Conservation (phyloP, 2,113 vertebrate genomes). For the Phalacrocorax carbo region DNA sequence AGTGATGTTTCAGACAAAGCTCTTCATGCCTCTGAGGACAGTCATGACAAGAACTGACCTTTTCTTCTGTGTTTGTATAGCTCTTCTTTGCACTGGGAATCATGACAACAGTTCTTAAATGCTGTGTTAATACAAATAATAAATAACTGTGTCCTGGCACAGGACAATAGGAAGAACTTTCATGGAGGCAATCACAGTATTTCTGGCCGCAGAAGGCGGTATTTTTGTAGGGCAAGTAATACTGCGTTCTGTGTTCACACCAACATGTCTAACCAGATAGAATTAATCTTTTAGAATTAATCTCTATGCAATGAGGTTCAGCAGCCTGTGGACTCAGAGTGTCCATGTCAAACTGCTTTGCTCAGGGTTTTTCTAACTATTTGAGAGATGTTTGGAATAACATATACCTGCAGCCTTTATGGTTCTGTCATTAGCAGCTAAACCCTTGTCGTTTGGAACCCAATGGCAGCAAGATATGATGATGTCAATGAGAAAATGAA, state of each 20-base stretch:
- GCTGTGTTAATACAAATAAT: neutral
- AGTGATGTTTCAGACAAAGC: neutral
- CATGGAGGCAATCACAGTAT: neutral
- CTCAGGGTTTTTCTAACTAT: neutral
- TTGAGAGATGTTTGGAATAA: neutral
- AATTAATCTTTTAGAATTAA: neutral
- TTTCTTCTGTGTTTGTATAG: constrained; percentile 13
- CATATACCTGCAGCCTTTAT: neutral
- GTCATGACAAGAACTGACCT: neutral
- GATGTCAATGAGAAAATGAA: neutral
- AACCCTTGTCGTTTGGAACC: neutral
- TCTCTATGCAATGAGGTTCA: neutral
- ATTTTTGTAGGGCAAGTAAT: neutral
- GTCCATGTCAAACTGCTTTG: neutral
- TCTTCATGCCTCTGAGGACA: neutral
- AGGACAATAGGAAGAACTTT: neutral
- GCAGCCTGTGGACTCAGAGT: neutral
- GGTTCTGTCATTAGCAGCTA: neutral
- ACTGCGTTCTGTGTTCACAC: neutral
- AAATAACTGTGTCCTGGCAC: neutral
- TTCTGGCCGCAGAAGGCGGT: neutral
- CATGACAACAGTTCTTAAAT: constrained; percentile 6
- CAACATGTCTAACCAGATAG: neutral
- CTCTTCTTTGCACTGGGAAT: neutral
- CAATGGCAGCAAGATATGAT: neutral